These are phyloP conservation scores for Stylophora pistillata DNA, from an alignment of 64 coral and sea anemone species.

Conservation along the genomic window DNA sequence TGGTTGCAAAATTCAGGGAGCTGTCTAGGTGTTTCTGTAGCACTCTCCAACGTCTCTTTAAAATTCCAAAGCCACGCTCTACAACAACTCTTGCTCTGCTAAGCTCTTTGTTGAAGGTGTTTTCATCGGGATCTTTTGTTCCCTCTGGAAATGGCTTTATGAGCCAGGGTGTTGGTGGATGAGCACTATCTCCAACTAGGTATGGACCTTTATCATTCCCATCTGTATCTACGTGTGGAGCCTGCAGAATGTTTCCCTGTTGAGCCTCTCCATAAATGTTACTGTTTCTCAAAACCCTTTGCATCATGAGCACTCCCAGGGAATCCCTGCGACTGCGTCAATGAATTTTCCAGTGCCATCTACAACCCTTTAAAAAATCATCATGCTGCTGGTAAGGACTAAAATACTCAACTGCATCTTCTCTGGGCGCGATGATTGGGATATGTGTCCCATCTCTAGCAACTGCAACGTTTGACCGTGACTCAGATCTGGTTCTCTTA, in stretches of 20 bases:
- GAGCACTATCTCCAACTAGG: slow-evolving; percentile 68
- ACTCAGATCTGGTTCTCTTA: slow-evolving; percentile 34
- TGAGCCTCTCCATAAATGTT: too few relatives aligned
- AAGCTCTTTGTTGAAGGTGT: slow-evolving; percentile 54
- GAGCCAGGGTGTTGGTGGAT: slow-evolving; percentile 51
- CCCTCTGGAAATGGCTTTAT: slow-evolving; percentile 55
- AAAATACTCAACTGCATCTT: too few relatives aligned
- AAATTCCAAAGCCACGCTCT: slow-evolving; percentile 59
- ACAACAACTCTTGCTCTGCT: slow-evolving; percentile 57
- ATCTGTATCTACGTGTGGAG: slow-evolving; percentile 38
- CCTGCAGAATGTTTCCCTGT: slow-evolving; percentile 43
- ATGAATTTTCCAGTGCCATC: too few relatives aligned
- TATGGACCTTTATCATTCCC: slow-evolving; percentile 41
- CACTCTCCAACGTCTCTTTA: slow-evolving; percentile 51
- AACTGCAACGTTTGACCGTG: too few relatives aligned
- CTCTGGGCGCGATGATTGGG: too few relatives aligned
- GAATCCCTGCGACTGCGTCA: too few relatives aligned
- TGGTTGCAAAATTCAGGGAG: slow-evolving; percentile 24
- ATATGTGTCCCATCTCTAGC: too few relatives aligned
- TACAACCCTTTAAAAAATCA: too few relatives aligned
- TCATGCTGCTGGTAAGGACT: too few relatives aligned
- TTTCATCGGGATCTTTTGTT: slow-evolving; percentile 36
- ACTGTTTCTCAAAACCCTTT: too few relatives aligned
- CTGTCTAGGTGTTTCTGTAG: slow-evolving; percentile 36
- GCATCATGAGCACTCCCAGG: slow-evolving; percentile 44